A percentile compares a stretch with the other conserved stretches of the same genome.
Conservation (phyloP, 2,113 vertebrate genomes). For the Hystrix cristata region DNA sequence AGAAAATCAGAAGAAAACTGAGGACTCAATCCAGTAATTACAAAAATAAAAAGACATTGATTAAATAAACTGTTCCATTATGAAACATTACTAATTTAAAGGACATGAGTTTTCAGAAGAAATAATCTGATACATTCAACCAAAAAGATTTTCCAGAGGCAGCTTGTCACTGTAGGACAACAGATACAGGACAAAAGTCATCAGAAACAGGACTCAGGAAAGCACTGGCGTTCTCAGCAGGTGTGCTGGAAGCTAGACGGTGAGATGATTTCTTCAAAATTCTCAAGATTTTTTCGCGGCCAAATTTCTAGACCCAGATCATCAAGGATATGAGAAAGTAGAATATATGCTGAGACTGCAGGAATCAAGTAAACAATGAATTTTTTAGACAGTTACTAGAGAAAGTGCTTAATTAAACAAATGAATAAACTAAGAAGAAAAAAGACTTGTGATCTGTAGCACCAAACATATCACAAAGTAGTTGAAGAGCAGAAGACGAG, state of each 20-base stretch:
- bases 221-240: neutral
- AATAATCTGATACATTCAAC: neutral
- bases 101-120: neutral
- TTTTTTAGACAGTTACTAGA: neutral
- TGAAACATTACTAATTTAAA: slow-evolving; percentile 2
- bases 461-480: too few relatives aligned
- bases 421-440: neutral
- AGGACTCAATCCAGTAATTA: neutral
- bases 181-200: neutral
- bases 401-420: neutral
- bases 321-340: neutral
- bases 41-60: neutral
- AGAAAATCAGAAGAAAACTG: neutral
- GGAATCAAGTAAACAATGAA: neutral
- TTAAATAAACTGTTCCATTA: neutral
- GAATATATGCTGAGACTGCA: neutral
- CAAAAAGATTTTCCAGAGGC: neutral
- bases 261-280: neutral
- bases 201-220: neutral
- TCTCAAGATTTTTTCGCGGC: neutral
- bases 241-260: neutral
- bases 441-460: neutral
- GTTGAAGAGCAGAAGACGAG: too few relatives aligned
- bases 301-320: neutral
- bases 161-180: neutral